Conservation (phyloP, 2,888 invertebrate genomes). For the Alloscopus bannaensis region DNA sequence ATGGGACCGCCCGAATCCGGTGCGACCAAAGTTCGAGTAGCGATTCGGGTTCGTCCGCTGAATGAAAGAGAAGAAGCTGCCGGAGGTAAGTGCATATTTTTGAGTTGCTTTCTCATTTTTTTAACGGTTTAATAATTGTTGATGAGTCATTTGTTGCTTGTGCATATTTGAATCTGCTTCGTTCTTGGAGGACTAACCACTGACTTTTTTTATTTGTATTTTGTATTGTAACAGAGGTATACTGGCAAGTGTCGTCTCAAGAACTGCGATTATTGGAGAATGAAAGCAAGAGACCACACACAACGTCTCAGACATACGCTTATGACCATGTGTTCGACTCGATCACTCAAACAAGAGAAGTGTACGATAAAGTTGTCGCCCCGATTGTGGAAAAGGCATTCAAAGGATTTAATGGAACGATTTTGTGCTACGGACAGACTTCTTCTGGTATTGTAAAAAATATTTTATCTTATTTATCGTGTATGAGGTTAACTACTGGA, state of each 20-base stretch:
- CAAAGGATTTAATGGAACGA: conserved; percentile 88
- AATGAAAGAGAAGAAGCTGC: conserved; percentile 80
- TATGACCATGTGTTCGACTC: conserved; percentile 85
- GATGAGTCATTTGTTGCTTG: background rate
- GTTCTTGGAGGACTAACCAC: background rate
- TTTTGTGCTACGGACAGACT: conserved; percentile 95
- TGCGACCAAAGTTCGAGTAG: conserved; percentile 82
- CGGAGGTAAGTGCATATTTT: conserved; percentile 22
- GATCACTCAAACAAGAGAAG: conserved; percentile 79
- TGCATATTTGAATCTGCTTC: background rate
- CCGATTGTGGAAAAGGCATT: conserved; percentile 84
- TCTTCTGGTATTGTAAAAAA: conserved; percentile 81
- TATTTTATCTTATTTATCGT: no score
- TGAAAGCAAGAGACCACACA: conserved; percentile 11
- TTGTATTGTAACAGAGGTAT: conserved; percentile 22
- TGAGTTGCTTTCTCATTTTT: background rate
- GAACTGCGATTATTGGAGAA: background rate
- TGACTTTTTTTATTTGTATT: conserved; percentile 3
- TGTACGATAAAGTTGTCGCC: conserved; percentile 83
- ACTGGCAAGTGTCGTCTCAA: background rate
- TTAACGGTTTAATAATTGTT: background rate
- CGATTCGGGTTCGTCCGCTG: conserved; percentile 84
- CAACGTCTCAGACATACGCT: conserved; percentile 74
- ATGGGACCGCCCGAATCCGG: no score
- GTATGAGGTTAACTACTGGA: no score